A percentile compares a stretch with the other conserved stretches of the same genome.
Evolutionary conservation across 2,888 invertebrate genomes (phyloP).

Genomic region (Eugnorisma glareosa): DNA sequence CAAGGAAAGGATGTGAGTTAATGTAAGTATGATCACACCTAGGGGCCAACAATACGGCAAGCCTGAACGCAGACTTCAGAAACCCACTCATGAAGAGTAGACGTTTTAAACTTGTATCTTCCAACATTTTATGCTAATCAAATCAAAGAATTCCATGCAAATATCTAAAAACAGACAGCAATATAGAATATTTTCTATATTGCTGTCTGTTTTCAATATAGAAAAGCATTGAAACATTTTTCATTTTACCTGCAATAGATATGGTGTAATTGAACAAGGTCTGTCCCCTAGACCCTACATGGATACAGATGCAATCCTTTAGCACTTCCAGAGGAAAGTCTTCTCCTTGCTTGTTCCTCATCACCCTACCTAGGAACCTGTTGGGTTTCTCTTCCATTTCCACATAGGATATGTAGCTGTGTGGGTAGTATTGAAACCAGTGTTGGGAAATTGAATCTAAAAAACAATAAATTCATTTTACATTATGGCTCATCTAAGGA

Average conservation of each 20-base stretch:
- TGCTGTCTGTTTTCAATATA: too few species aligned
- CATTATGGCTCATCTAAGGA: background rate
- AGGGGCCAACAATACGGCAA: too few species aligned
- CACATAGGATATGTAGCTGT: conserved; percentile 80
- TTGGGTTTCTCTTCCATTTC: conserved; percentile 76
- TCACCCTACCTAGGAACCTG: conserved; percentile 79
- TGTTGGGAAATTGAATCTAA: conserved; percentile 76
- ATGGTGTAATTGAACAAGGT: conserved; percentile 92
- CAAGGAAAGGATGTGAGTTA: too few species aligned
- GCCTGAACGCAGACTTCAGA: too few species aligned
- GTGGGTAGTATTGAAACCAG: conserved; percentile 80
- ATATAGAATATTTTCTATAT: too few species aligned
- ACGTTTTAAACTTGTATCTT: too few species aligned
- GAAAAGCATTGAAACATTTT: background rate
- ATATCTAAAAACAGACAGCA: background rate
- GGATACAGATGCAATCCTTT: conserved; percentile 91
- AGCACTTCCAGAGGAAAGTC: conserved; percentile 77
- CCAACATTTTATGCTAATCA: too few species aligned
- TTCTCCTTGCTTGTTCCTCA: conserved; percentile 73
- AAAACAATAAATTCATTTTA: background rate
- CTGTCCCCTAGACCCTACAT: conserved; percentile 92
- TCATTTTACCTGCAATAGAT: conserved; percentile 84
- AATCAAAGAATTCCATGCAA: background rate
- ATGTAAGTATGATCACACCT: too few species aligned
- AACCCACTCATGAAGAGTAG: too few species aligned